Evolutionary conservation across 2,888 invertebrate genomes (phyloP).

Genomic region (Heteromurus nitidus): DNA sequence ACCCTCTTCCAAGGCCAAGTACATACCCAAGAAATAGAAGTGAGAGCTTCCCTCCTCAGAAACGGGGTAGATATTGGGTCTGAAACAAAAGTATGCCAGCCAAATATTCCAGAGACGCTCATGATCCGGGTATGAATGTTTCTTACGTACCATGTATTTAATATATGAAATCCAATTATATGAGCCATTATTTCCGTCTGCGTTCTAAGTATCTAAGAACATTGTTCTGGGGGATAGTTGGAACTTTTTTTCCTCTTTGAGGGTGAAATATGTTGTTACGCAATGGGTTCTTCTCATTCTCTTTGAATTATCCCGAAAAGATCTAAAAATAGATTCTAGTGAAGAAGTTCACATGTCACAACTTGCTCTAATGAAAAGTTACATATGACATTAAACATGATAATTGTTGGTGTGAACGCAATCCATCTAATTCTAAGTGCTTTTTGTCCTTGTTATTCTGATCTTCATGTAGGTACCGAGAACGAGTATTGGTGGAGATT

Average conservation of each 20-base stretch:
- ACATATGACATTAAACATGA: conserved; percentile 48
- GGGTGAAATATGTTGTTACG: not conserved
- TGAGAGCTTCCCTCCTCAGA: conserved; percentile 91
- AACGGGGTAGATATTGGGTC: conserved; percentile 93
- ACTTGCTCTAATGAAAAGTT: conserved; percentile 66
- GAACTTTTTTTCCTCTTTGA: conserved; percentile 23
- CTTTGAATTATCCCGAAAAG: conserved; percentile 17
- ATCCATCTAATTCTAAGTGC: conserved; percentile 25
- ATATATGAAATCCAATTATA: conserved; percentile 48
- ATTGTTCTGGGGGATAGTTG: conserved; percentile 43
- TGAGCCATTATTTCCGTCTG: conserved; percentile 38
- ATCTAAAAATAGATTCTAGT: conserved; percentile 42
- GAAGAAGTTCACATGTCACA: conserved; percentile 24
- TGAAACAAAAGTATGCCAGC: conserved; percentile 87
- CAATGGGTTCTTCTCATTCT: not conserved
- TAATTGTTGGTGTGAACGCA: conserved; percentile 55
- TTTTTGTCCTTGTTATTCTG: conserved; percentile 51
- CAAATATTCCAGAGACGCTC: conserved; percentile 91
- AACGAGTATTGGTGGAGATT: conserved; percentile 88
- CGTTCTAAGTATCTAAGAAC: not conserved
- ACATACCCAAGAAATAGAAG: conserved; percentile 81
- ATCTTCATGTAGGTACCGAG: conserved; percentile 83
- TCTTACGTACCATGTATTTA: not conserved
- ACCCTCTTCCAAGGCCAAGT: conserved; percentile 86
- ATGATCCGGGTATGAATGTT: conserved; percentile 84